phyloP scores from a whole-genome alignment of 2,797 vertebrate species.

The Cyclopterus lumpus region DNA sequence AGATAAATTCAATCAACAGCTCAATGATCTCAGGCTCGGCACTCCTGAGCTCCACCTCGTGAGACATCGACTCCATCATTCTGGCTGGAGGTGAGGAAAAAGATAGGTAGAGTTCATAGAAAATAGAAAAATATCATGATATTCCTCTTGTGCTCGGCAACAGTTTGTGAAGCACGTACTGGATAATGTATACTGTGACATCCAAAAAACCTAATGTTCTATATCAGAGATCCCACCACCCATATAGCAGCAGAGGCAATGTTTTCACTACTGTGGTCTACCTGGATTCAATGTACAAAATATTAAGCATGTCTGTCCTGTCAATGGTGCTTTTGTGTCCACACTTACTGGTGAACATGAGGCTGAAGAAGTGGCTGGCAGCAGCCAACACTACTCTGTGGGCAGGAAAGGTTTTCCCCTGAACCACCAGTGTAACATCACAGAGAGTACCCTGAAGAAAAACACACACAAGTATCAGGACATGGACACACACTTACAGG shows the following conservation, averaged over 20 bases:
- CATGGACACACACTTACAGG: neutral
- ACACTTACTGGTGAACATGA: constrained; percentile 98
- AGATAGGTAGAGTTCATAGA: neutral
- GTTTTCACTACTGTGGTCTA: neutral
- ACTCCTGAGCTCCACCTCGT: constrained; percentile 96
- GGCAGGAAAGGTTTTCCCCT: constrained; percentile 93
- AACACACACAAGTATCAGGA: constrained; percentile 55
- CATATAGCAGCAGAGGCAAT: neutral
- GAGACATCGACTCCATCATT: constrained; percentile 97
- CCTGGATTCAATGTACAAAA: no score
- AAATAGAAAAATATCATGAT: neutral
- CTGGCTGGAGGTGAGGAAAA: constrained; percentile 83
- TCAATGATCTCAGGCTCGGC: constrained; percentile 97
- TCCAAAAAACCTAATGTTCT: no score
- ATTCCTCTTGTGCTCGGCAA: neutral
- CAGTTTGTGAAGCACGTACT: neutral
- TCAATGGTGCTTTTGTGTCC: neutral
- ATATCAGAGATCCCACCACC: no score
- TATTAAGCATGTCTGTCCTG: neutral
- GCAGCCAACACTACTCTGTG: constrained; percentile 97
- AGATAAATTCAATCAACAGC: constrained; percentile 96
- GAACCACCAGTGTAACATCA: constrained; percentile 95
- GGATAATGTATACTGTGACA: neutral
- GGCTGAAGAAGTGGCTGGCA: constrained; percentile 97
- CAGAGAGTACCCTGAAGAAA: constrained; percentile 89